phyloP scores from a whole-genome alignment of 2,888 invertebrate species.

The Caenorhabditis sp. region DNA sequence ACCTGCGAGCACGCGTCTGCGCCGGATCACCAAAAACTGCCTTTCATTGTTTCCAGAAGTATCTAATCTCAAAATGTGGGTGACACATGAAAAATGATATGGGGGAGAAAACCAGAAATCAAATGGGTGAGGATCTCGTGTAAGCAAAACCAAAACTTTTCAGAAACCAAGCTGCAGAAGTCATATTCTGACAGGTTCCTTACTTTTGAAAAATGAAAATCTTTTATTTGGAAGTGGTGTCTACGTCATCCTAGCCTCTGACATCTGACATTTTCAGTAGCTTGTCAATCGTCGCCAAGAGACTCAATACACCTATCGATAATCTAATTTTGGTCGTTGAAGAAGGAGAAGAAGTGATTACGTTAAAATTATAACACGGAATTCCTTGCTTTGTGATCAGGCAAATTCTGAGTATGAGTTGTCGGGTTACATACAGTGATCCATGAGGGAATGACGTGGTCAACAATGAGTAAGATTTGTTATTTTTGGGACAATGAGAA shows the following conservation, averaged over 20 bases:
- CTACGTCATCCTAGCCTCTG: slow-evolving; percentile 19
- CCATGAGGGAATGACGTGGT: not conserved
- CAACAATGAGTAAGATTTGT: no score
- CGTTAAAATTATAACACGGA: slow-evolving; percentile 9
- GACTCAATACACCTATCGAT: slow-evolving; percentile 28
- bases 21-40: not conserved
- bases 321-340: slow-evolving; percentile 1
- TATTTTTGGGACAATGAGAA: not conserved
- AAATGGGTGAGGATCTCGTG: not conserved
- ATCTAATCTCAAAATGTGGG: not conserved
- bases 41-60: not conserved
- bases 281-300: slow-evolving; percentile 13
- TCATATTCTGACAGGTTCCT: not conserved
- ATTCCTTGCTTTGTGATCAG: slow-evolving; percentile 13
- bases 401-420: not conserved
- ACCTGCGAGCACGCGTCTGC: not conserved
- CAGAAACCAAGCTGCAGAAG: not conserved
- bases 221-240: not conserved
- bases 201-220: slow-evolving; percentile 3
- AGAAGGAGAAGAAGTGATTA: slow-evolving; percentile 11
- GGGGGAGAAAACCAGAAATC: not conserved
- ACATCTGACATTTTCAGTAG: slow-evolving; percentile 33
- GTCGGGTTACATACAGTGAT: not conserved
- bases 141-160: not conserved
- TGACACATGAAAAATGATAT: not conserved